phyloP scores from a whole-genome alignment of 2,888 invertebrate species.

The Dastarcus helophoroides region DNA sequence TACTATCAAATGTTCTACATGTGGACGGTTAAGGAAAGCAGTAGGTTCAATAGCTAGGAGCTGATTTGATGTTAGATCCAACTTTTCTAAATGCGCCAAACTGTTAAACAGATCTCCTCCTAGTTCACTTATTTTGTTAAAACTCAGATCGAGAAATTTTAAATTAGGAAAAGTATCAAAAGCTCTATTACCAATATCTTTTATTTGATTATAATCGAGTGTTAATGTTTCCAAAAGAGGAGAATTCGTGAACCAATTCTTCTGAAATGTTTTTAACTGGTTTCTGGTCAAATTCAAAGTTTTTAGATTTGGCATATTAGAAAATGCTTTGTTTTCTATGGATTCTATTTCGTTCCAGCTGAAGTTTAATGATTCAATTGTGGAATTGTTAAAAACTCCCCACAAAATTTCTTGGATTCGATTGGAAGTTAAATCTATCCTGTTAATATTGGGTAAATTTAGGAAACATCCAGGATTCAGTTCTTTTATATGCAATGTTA shows the following conservation, averaged over 20 bases:
- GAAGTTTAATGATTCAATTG: neutral
- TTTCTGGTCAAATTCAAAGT: neutral
- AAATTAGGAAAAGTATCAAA: conserved; percentile 1
- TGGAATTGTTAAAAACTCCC: conserved; percentile 1
- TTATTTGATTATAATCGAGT: conserved; percentile 1
- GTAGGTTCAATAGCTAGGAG: no score
- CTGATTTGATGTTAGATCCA: no score
- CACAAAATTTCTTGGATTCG: neutral
- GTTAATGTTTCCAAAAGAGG: neutral
- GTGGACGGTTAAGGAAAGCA: no score
- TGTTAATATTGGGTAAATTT: neutral
- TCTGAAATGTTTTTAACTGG: neutral
- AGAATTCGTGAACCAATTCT: neutral
- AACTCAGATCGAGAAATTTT: conserved; percentile 1
- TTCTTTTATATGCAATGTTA: neutral
- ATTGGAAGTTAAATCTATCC: neutral
- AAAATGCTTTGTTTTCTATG: neutral
- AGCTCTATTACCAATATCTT: neutral
- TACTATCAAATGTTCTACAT: no score
- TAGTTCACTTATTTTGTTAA: conserved; percentile 1
- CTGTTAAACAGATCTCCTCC: no score
- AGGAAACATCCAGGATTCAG: conserved; percentile 1
- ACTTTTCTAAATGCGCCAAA: no score
- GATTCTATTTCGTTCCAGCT: no score
- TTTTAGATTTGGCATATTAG: no score